phyloP scores from a whole-genome alignment of 2,113 vertebrate genomes.

The Tringa solitaria region DNA sequence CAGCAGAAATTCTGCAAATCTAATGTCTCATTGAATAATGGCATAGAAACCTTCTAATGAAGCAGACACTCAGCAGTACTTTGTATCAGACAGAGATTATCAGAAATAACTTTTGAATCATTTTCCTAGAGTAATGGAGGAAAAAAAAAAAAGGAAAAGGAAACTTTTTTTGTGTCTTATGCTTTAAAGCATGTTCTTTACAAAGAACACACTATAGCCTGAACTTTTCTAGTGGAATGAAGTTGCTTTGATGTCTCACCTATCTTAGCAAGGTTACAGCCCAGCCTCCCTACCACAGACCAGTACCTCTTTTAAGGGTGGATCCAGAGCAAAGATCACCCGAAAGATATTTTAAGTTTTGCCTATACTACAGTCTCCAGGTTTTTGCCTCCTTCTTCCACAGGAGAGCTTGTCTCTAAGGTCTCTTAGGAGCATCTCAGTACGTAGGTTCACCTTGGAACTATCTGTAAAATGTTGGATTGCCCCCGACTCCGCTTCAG shows the following conservation, averaged over 20 bases:
- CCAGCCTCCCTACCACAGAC: background rate
- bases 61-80: background rate
- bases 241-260: background rate
- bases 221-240: background rate
- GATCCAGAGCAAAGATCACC: background rate
- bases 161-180: background rate
- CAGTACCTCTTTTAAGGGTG: background rate
- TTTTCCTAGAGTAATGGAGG: background rate
- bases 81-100: background rate
- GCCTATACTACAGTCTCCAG: background rate
- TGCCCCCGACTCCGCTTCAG: fast-evolving
- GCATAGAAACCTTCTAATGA: background rate
- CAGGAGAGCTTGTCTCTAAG: background rate
- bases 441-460: background rate
- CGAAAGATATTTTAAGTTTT: background rate
- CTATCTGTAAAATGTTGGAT: background rate
- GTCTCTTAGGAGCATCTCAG: background rate
- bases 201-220: background rate
- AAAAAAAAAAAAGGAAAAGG: background rate
- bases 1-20: background rate
- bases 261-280: background rate
- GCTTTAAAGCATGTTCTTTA: background rate
- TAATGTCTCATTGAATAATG: background rate
- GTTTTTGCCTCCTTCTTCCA: background rate
- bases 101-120: background rate